Base-by-base conservation (phyloP, 2,797 vertebrate genomes). In the Diplodus sargus region DNA sequence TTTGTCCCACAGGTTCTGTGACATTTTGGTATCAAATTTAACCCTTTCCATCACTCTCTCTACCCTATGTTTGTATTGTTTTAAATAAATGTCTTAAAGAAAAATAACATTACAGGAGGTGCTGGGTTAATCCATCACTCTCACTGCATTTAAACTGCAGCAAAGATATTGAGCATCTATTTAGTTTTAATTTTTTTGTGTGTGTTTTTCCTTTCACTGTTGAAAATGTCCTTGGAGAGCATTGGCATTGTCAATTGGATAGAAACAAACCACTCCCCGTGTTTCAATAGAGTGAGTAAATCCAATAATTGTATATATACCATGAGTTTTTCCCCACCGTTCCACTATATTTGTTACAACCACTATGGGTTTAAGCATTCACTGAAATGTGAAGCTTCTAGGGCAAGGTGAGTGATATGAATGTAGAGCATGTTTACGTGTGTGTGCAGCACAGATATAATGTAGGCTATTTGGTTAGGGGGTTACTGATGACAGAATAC, bases 1-100 rank as follows among this genome's bases (percentile, higher is more conserved):
- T 67, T 69, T 45, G 59, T 87, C 86, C 83, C 78, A 69, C 78
- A 89, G 89, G 84, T 90, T 84, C 49, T 73, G 43, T 77, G 75
- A 70, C 76, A 76, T 89, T 87, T 85, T 54, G 65, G 42, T 67
- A 77, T 85, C 72, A 70, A 86, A 86, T 79, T 73, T 78, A 81
- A 67, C 84, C 71, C 22, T 60, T 81, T 22, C 47, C 70, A 30
- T 78, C 8, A 63, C 43, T 80, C 16, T 30, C n/a, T 48, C 15
- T 54, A 43, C 52, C 23, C 10, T 13, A 5, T 22, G 3, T 5
- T 60, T 39, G 1, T 20, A 4, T 62, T 62, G 0, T 23, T 43
- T 49, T 47, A 11, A 39, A 39, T 39, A 39, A 34, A 12, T 15
- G 17, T 61, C n/a, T 56, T 39, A 22, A 25, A 61, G 64, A 23